These are phyloP conservation scores for Cochlearius cochlearius DNA, from an alignment of 2,113 vertebrate species.

Conservation along the genomic window DNA sequence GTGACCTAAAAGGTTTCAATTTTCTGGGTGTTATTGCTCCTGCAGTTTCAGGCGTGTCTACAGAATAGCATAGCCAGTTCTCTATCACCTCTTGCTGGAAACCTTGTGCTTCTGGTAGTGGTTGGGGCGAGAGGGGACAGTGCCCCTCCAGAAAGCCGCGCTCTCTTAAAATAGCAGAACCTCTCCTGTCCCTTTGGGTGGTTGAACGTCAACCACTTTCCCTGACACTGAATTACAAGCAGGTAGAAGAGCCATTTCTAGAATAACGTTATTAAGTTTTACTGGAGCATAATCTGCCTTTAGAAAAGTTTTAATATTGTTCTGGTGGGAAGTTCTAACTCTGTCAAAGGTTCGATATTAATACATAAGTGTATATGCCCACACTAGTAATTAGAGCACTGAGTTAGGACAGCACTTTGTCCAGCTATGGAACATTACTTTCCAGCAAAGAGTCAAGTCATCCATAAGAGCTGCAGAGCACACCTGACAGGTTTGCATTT, in stretches of 20 bases:
- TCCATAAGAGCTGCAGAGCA: not conserved
- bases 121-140: not conserved
- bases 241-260: not conserved
- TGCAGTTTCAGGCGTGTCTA: not conserved
- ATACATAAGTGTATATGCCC: accelerated
- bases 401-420: not conserved
- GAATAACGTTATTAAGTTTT: not conserved
- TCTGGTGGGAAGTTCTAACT: not conserved
- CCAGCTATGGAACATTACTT: accelerated
- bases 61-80: not conserved
- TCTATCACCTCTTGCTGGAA: not conserved
- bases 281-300: not conserved
- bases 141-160: accelerated
- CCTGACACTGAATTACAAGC: not conserved
- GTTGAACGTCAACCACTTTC: not conserved
- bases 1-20: slow-evolving; percentile 17
- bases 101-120: not conserved
- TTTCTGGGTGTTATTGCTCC: not conserved
- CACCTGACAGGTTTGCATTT: not conserved
- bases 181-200: accelerated
- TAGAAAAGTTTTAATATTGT: accelerated
- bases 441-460: not conserved
- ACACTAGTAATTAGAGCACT: not conserved
- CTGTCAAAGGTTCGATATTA: not conserved
- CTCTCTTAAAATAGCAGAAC: not conserved